Conservation (phyloP, 2,888 invertebrate genomes). For the Amphiduros pacificus region DNA sequence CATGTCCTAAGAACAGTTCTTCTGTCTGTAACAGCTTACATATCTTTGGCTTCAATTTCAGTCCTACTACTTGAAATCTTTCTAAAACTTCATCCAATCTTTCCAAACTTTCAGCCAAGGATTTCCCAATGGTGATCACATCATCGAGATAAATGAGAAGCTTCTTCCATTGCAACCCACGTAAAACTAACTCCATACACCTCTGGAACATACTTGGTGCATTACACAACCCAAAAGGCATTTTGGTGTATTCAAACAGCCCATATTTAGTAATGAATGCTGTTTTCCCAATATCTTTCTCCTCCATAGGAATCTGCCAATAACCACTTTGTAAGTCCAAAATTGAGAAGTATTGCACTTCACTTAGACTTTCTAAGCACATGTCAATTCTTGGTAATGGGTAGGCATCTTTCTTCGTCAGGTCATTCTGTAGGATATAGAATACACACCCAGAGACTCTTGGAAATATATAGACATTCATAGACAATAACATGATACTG, state of each 20-base stretch:
- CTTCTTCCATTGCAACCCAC: neutral
- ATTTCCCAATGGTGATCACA: neutral
- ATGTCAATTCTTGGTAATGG: neutral
- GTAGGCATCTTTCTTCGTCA: neutral
- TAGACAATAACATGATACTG: too few relatives aligned
- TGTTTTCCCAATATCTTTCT: neutral
- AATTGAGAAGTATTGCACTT: neutral
- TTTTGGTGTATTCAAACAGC: neutral
- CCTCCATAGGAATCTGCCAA: conserved; percentile 6
- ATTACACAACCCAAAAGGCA: neutral
- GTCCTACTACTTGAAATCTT: neutral
- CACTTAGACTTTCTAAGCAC: neutral
- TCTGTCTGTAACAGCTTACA: neutral
- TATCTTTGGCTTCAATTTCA: neutral
- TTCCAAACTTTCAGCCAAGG: neutral
- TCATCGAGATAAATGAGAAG: neutral
- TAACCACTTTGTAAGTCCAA: neutral
- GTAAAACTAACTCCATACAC: neutral
- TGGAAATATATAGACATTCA: too few relatives aligned
- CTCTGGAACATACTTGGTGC: conserved; percentile 7
- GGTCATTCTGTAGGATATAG: neutral
- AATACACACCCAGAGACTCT: too few relatives aligned
- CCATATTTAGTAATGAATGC: neutral
- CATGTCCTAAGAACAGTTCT: neutral
- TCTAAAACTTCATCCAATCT: neutral